Percentiles rank a stretch among this genome's conserved stretches.
Evolutionary conservation across 2,113 vertebrate species (phyloP).

Genomic region (Gnathonemus echidnorhynchus): DNA sequence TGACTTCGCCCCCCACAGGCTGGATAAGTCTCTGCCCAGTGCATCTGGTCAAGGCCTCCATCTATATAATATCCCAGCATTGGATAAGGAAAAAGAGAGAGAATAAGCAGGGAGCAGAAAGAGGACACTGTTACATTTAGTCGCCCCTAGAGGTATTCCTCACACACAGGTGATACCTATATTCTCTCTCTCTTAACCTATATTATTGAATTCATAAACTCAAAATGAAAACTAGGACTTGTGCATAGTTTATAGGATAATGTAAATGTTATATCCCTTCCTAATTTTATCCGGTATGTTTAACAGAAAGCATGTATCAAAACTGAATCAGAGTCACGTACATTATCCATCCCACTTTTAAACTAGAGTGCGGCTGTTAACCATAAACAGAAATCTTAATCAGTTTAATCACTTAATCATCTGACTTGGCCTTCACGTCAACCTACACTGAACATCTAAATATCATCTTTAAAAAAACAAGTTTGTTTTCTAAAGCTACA

Average conservation of each 20-base stretch:
- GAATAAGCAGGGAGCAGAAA: background rate
- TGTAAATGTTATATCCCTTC: background rate
- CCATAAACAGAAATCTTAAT: background rate
- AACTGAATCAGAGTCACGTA: background rate
- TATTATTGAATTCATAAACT: background rate
- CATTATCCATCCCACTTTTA: background rate
- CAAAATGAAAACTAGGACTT: background rate
- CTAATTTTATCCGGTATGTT: background rate
- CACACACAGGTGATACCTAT: background rate
- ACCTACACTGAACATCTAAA: background rate
- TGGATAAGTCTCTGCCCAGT: constrained; percentile 66
- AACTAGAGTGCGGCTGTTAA: background rate
- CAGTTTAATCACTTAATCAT: background rate
- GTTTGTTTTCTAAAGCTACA: background rate
- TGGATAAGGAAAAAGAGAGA: background rate
- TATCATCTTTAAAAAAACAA: background rate
- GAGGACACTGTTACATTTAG: background rate
- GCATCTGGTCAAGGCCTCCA: constrained; percentile 64
- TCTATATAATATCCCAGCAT: constrained; percentile 38
- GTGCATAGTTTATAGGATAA: background rate
- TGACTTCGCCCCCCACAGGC: constrained; percentile 66
- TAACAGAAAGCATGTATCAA: background rate
- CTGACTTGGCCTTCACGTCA: background rate
- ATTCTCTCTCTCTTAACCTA: too few relatives aligned
- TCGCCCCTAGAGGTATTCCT: background rate